A percentile compares a stretch with the other conserved stretches of the same genome.
Conservation (phyloP, 2,888 invertebrate genomes). For the Drosophila recens region DNA sequence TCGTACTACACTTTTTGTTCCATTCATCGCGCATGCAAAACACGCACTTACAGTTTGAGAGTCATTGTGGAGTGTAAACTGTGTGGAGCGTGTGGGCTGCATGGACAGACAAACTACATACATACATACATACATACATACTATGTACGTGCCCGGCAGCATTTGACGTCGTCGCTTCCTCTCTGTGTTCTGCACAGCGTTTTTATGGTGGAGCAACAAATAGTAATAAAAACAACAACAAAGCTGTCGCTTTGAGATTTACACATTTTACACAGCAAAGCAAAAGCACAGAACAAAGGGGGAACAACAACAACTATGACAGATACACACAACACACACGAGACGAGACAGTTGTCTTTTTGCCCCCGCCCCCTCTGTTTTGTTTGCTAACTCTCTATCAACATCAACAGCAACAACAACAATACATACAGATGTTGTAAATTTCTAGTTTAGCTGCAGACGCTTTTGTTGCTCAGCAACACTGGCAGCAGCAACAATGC, state of each 20-base stretch:
- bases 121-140: too few relatives aligned
- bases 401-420: conserved; percentile 21
- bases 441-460: conserved; percentile 44
- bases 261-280: conserved; percentile 47
- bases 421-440: conserved; percentile 33
- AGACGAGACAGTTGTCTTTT: conserved; percentile 42
- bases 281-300: conserved; percentile 27
- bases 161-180: conserved; percentile 52
- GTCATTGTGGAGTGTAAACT: conserved; percentile 27
- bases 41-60: conserved; percentile 61
- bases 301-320: conserved; percentile 26
- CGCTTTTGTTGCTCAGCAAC: conserved; percentile 32
- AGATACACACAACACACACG: conserved; percentile 44
- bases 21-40: conserved; percentile 61
- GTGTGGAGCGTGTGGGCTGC: conserved; percentile 19
- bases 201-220: conserved; percentile 41
- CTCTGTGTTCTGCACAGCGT: conserved; percentile 27
- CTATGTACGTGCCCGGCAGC: conserved; percentile 3
- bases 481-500: conserved; percentile 45
- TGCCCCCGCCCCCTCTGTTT: conserved; percentile 27
- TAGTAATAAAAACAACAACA: conserved; percentile 38
- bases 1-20: neutral
- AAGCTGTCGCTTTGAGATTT: conserved; percentile 47
- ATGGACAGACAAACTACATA: conserved; percentile 2
- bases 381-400: conserved; percentile 60